Conservation (phyloP, 2,797 vertebrate species). For the Falco biarmicus region DNA sequence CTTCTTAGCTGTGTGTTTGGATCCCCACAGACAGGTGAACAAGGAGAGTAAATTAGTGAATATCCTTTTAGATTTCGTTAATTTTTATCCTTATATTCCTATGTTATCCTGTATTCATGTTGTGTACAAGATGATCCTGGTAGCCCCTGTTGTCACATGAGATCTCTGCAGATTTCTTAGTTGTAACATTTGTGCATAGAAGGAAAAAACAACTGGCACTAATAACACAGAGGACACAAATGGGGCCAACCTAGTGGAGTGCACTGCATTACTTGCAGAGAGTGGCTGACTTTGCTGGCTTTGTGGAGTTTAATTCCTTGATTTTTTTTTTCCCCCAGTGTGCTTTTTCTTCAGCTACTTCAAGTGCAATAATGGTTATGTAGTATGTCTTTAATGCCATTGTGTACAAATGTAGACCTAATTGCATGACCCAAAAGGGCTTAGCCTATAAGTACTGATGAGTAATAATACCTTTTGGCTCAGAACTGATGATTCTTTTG, state of each 20-base stretch:
- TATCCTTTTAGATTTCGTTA: not conserved
- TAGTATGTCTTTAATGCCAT: not conserved
- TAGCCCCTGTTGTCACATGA: not conserved
- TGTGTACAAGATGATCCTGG: not conserved
- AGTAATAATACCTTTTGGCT: not conserved
- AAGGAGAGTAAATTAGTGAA: not conserved
- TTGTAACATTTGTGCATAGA: not conserved
- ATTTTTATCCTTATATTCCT: not conserved
- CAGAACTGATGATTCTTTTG: not conserved
- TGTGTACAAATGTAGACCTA: not conserved
- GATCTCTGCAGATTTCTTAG: not conserved
- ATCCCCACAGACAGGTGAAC: not conserved
- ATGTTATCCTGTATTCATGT: not conserved
- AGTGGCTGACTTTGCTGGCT: not conserved
- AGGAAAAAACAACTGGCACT: not conserved
- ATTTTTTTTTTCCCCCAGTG: not conserved
- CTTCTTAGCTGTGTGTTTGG: not conserved
- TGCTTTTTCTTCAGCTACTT: not conserved
- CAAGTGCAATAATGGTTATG: not conserved
- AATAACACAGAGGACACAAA: not conserved
- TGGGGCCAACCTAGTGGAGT: not conserved
- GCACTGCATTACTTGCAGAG: not conserved
- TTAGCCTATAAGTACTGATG: not conserved
- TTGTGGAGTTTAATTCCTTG: not conserved
- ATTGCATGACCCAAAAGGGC: not conserved